These are phyloP conservation scores for Hyperoplus lanceolatus DNA, from an alignment of 2,797 vertebrate genomes.

Conservation along the genomic window DNA sequence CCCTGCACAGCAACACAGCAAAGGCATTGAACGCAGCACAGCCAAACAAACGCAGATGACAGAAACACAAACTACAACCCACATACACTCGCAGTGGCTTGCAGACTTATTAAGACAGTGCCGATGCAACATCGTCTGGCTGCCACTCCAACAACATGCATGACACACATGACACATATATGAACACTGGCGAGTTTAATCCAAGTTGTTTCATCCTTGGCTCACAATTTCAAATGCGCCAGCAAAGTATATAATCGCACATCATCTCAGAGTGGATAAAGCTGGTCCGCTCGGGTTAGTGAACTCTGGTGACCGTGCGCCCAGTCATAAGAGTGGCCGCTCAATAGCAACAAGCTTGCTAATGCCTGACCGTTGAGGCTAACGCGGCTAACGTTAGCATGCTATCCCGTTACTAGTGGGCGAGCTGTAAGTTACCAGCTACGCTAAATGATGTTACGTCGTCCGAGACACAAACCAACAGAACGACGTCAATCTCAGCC, in stretches of 20 bases:
- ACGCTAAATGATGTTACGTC: constrained; percentile 50
- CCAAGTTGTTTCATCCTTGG: constrained; percentile 45
- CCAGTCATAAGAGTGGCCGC: constrained; percentile 44
- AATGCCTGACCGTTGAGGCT: constrained; percentile 74
- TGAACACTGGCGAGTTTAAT: constrained; percentile 43
- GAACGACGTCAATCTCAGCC: constrained; percentile 40
- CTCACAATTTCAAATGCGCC: background rate
- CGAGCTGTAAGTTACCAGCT: constrained; percentile 76
- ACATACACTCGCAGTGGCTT: background rate
- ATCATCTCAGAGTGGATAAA: background rate
- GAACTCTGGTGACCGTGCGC: constrained; percentile 29
- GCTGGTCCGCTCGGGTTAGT: background rate
- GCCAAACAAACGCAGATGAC: background rate
- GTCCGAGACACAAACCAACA: constrained; percentile 31
- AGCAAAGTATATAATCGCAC: background rate
- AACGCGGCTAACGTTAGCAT: constrained; percentile 75
- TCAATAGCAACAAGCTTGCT: constrained; percentile 78
- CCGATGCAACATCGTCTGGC: constrained; percentile 23
- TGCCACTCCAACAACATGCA: constrained; percentile 29
- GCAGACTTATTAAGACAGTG: background rate
- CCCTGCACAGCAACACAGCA: constrained; percentile 72
- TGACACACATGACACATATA: constrained; percentile 52
- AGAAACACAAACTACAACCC: background rate
- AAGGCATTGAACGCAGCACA: constrained; percentile 17
- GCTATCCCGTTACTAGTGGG: constrained; percentile 71